Percentiles rank a stretch among this genome's conserved stretches.
Conservation (phyloP, 1,140 invertebrate species). For the Ylistrum balloti region DNA sequence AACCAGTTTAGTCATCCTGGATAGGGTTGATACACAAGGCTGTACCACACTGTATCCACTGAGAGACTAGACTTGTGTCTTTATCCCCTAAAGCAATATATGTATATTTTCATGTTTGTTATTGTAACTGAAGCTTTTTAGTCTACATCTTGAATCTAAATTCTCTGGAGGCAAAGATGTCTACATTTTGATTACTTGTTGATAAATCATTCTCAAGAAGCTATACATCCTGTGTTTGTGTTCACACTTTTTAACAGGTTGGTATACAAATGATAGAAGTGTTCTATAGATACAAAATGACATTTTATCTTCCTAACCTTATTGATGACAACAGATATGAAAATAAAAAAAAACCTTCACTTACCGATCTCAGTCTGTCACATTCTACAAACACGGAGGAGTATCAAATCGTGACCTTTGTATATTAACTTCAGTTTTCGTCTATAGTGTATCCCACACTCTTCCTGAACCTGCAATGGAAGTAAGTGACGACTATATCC, state of each 20-base stretch:
- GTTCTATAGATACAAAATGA: too few relatives aligned
- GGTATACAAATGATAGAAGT: too few relatives aligned
- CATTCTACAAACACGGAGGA: not conserved
- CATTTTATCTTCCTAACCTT: too few relatives aligned
- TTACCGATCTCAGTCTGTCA: not conserved
- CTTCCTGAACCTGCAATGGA: not conserved
- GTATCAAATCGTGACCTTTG: not conserved
- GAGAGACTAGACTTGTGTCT: not conserved
- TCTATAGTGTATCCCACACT: not conserved
- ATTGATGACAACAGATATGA: not conserved
- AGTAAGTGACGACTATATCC: not conserved
- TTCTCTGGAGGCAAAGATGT: not conserved
- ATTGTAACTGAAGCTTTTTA: not conserved
- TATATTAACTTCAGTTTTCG: not conserved
- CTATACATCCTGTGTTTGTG: too few relatives aligned
- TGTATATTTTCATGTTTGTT: not conserved
- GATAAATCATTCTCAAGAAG: not conserved
- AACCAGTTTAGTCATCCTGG: slow-evolving; percentile 4
- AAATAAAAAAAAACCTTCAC: not conserved
- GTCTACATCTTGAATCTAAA: not conserved
- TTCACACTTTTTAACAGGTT: too few relatives aligned
- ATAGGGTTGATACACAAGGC: not conserved
- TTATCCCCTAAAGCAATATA: slow-evolving; percentile 20
- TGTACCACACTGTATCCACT: not conserved
- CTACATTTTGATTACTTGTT: not conserved